Base-by-base conservation (phyloP, 2,888 invertebrate species). In the Cataglyphis cursor region DNA sequence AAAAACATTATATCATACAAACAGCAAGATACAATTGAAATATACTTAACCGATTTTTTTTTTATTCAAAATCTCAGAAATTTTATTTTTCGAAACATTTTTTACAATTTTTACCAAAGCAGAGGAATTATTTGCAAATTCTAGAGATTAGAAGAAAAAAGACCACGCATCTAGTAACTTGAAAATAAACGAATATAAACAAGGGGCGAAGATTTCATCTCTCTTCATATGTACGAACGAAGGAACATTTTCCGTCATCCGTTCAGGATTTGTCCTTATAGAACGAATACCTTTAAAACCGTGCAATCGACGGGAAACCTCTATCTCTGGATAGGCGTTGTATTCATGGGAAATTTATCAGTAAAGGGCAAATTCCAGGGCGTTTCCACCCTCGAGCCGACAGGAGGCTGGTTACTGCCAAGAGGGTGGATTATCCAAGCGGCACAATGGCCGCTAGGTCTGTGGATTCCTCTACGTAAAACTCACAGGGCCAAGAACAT, bases 311-410 rank as follows among this genome's bases (percentile, higher is more conserved):
- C 73, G 44, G 51, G 51, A 74, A 66, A 59, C 18, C 82, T 28
- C 51, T 64, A 41, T 57, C 24, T 44, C 38, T 44, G 78, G 83
- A 89, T 86, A 83, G 65, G 68, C 80, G 15, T 12, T 31, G 54
- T 70, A 82, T 72, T 89, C 80, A 73, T 82, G 76, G 66, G 65
- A 68, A 82, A 88, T 83, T 87, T 82, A 87, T 74, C 59, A 62
- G 59, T 15, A 44, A 61, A 24, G 44, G 10, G 59, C 41, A 70
- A 65, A 80, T 76, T 76, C 76, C 59, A 28, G 51, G 54, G 54
- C 59, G 70, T 44, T 82, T 72, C 28, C 41, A 51, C 24, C 38
- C 51, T 66, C 38, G 35, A 76, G 24, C 51, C 54, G 21, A 48
- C 54, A 74, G 38, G 21, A 61, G 9, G 10, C 31, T n/a, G 68